Evolutionary conservation across 92 coral and sea anemone species (phyloP).

Genomic region (Pocillopora meandrina): DNA sequence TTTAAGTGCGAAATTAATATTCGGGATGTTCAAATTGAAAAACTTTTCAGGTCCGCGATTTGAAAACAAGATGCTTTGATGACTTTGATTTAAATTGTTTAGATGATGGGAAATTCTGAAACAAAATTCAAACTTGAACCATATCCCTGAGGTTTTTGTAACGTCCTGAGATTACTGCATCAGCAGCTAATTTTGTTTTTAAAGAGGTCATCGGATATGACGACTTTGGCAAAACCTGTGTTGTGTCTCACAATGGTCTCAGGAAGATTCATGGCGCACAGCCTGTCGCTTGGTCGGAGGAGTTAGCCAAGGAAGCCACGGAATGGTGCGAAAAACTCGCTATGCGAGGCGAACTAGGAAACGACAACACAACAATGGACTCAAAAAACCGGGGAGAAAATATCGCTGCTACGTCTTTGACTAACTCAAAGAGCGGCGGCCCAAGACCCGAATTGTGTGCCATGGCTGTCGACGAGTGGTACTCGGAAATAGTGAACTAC

Average conservation of each 20-base stretch:
- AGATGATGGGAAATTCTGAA: too few relatives aligned
- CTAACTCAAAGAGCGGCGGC: conserved; percentile 52
- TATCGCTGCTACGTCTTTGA: conserved; percentile 66
- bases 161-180: not conserved
- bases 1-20: too few relatives aligned
- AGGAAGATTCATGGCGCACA: conserved; percentile 73
- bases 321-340: conserved; percentile 85
- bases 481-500: conserved; percentile 69
- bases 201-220: conserved; percentile 28
- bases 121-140: too few relatives aligned
- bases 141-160: too few relatives aligned
- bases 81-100: too few relatives aligned
- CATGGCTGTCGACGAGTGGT: conserved; percentile 70
- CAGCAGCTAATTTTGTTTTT: not conserved
- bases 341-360: conserved; percentile 49
- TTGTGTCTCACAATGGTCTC: conserved; percentile 72
- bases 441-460: conserved; percentile 36
- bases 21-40: too few relatives aligned
- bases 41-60: too few relatives aligned
- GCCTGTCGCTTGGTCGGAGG: conserved; percentile 71
- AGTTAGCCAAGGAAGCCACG: conserved; percentile 70
- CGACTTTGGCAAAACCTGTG: conserved; percentile 66
- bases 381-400: conserved; percentile 79
- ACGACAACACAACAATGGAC: conserved; percentile 64
- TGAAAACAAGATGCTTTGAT: too few relatives aligned